These are phyloP conservation scores for Pantelozetes paolii DNA, from an alignment of 2,888 invertebrate genomes.

Conservation along the genomic window DNA sequence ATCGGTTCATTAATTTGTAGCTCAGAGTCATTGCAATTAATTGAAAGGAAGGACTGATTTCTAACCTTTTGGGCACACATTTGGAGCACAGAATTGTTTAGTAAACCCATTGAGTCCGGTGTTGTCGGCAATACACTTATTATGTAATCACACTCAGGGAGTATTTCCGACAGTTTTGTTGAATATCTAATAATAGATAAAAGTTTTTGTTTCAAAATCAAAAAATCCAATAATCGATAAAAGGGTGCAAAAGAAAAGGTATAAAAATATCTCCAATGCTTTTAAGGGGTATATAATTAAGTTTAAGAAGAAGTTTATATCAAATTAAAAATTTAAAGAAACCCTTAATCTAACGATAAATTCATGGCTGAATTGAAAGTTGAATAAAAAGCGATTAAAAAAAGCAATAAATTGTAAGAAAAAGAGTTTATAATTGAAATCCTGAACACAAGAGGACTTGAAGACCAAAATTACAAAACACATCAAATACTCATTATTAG, in stretches of 20 bases:
- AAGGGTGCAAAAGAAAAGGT: no score
- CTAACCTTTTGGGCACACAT: conserved; percentile 52
- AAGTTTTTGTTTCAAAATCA: no score
- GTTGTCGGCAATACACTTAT: conserved; percentile 59
- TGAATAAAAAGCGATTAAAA: neutral
- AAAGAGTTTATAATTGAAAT: conserved; percentile 17
- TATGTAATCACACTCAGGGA: conserved; percentile 58
- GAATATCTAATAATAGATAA: neutral
- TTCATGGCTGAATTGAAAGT: neutral
- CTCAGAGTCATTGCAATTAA: neutral
- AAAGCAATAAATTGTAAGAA: neutral
- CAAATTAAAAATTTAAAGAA: no score
- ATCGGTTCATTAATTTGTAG: neutral
- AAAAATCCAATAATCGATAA: no score
- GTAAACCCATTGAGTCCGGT: conserved; percentile 55
- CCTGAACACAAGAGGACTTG: neutral
- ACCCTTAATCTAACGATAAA: neutral
- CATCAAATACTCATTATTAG: conserved; percentile 24
- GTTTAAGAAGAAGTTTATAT: no score
- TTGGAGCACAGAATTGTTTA: conserved; percentile 56
- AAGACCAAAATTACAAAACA: conserved; percentile 14
- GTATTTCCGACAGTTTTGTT: conserved; percentile 51
- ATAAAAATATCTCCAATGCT: no score
- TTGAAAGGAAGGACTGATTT: neutral
- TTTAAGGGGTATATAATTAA: no score